A percentile compares a stretch with the other conserved stretches of the same genome.
Evolutionary conservation across 1,140 invertebrate genomes (phyloP).

Genomic region (Charaxes varanes): DNA sequence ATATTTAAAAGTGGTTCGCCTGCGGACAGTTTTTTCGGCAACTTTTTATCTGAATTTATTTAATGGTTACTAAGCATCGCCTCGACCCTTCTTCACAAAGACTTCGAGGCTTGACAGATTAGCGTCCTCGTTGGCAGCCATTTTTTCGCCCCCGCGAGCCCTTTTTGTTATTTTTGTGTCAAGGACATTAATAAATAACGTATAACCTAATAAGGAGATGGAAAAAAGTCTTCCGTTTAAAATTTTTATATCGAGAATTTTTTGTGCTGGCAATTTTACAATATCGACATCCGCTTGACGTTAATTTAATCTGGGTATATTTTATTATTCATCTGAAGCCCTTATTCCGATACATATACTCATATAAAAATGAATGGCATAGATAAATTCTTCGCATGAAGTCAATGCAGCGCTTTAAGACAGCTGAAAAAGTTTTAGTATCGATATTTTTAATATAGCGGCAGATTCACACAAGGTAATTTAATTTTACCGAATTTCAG

Average conservation of each 20-base stretch:
- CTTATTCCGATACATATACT: no score
- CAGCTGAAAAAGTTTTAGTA: no score
- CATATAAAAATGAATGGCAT: no score
- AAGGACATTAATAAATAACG: conserved; percentile 61
- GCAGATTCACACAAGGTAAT: no score
- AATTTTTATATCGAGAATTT: conserved; percentile 19
- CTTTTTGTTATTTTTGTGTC: conserved; percentile 51
- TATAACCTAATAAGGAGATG: conserved; percentile 43
- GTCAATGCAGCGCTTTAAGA: no score
- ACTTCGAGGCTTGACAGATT: conserved; percentile 55
- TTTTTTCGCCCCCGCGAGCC: conserved; percentile 38
- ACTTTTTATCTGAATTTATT: conserved; percentile 59
- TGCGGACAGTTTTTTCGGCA: conserved; percentile 44
- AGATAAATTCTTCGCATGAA: no score
- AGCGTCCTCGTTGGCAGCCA: conserved; percentile 48
- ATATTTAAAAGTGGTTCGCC: conserved; percentile 66
- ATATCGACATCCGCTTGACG: conserved; percentile 4
- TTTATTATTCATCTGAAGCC: no score
- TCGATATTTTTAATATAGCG: no score
- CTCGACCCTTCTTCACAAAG: conserved; percentile 59
- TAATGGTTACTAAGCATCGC: conserved; percentile 65
- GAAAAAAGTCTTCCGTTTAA: conserved; percentile 19
- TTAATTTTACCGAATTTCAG: no score
- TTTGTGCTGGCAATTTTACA: background rate
- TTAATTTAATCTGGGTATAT: no score